phyloP scores from a whole-genome alignment of 2,113 vertebrate species.

The Donacobius atricapilla region DNA sequence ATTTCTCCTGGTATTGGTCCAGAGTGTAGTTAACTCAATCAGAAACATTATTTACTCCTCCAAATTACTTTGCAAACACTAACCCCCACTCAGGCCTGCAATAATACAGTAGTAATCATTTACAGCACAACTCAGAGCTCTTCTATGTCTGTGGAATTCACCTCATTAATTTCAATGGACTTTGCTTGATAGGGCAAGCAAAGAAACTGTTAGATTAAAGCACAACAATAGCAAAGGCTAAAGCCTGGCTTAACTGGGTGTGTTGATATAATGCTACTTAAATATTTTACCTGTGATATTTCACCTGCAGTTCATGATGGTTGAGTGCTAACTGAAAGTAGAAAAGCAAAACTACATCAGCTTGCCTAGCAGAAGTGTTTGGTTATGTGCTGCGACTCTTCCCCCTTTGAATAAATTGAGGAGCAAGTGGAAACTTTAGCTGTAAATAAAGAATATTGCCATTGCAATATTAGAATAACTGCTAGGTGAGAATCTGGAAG shows the following conservation, averaged over 20 bases:
- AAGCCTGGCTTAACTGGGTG: background rate
- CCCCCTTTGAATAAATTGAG: background rate
- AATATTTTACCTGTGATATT: background rate
- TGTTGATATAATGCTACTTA: background rate
- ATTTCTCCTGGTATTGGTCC: background rate
- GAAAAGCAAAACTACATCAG: background rate
- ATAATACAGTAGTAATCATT: background rate
- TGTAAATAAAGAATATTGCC: background rate
- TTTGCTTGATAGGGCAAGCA: background rate
- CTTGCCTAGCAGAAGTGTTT: background rate
- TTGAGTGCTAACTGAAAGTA: background rate
- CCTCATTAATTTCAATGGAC: conserved; percentile 14
- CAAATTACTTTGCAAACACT: background rate
- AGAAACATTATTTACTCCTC: conserved; percentile 1
- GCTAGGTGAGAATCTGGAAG: background rate
- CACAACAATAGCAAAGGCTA: background rate
- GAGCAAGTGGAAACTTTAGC: background rate
- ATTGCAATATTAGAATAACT: background rate
- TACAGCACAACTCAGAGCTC: background rate
- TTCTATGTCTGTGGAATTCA: background rate
- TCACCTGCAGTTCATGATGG: background rate
- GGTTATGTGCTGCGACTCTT: background rate
- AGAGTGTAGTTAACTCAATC: background rate
- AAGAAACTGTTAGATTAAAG: background rate
- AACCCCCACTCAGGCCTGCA: background rate